Evolutionary conservation across 1,140 invertebrate genomes (phyloP).

Genomic region (Rhynchophorus ferrugineus): DNA sequence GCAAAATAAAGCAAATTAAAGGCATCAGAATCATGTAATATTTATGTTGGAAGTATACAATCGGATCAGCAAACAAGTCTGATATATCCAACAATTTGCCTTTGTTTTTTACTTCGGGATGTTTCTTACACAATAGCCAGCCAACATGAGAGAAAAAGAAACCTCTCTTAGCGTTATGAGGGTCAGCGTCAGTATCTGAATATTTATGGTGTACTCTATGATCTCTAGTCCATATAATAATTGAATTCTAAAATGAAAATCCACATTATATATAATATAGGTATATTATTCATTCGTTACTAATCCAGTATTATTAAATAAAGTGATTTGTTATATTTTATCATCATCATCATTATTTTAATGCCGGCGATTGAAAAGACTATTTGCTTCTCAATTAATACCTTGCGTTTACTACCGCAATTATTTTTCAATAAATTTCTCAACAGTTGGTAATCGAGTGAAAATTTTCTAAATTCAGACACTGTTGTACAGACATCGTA

Average conservation of each 20-base stretch:
- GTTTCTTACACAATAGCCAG: conserved; percentile 87
- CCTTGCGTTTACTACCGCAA: too few relatives aligned
- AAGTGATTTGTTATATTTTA: too few relatives aligned
- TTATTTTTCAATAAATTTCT: too few relatives aligned
- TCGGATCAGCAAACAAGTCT: conserved; percentile 81
- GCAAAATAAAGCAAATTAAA: conserved; percentile 76
- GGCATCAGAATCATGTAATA: conserved; percentile 79
- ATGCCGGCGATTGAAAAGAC: too few relatives aligned
- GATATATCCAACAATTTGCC: conserved; percentile 79
- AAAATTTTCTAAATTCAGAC: too few relatives aligned
- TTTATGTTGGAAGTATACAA: conserved; percentile 83
- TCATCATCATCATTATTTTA: too few relatives aligned
- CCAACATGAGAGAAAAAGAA: conserved; percentile 97
- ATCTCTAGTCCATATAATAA: conserved; percentile 90
- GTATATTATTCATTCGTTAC: too few relatives aligned
- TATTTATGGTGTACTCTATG: conserved; percentile 96
- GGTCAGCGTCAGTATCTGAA: conserved; percentile 92
- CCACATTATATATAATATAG: too few relatives aligned
- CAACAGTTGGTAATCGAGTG: too few relatives aligned
- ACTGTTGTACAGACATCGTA: too few relatives aligned
- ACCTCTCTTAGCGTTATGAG: conserved; percentile 88
- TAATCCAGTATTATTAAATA: too few relatives aligned
- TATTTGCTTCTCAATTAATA: too few relatives aligned
- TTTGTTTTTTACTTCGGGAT: conserved; percentile 80
- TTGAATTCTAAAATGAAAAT: conserved; percentile 67